Percentiles rank a stretch among this genome's conserved stretches.
Conservation (phyloP, 2,888 invertebrate species). For the Tipula helvola region DNA sequence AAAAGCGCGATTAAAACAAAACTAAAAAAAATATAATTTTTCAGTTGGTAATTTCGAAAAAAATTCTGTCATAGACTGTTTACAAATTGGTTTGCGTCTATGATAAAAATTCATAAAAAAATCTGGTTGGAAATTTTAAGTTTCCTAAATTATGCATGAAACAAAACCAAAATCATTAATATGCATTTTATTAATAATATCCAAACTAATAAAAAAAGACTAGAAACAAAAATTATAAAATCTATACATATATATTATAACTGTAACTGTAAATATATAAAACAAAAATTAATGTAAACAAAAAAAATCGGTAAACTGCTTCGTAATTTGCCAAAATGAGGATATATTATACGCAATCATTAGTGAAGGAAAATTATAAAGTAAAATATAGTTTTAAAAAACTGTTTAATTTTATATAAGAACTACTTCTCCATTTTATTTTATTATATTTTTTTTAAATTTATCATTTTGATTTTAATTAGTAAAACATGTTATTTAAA, state of each 20-base stretch:
- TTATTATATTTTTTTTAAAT: not conserved
- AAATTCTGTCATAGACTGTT: not conserved
- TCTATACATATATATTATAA: not conserved
- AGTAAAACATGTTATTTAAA: not conserved
- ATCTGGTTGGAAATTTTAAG: not conserved
- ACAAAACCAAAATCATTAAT: not conserved
- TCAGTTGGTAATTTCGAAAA: not conserved
- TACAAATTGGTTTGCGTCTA: not conserved
- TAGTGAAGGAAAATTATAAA: not conserved
- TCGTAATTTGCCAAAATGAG: not conserved
- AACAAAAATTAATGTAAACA: not conserved
- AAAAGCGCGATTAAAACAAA: not conserved
- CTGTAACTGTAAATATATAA: not conserved
- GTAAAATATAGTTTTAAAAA: not conserved
- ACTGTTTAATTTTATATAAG: not conserved
- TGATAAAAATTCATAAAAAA: not conserved
- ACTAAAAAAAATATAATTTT: not conserved
- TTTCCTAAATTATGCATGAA: not conserved
- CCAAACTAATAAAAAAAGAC: not conserved
- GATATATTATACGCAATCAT: not conserved
- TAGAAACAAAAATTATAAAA: not conserved
- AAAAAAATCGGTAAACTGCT: not conserved
- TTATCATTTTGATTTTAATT: not conserved
- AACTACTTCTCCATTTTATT: not conserved
- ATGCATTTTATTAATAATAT: not conserved